Evolutionary conservation across 2,888 invertebrate species (phyloP).

Genomic region (Eristalis pertinax): DNA sequence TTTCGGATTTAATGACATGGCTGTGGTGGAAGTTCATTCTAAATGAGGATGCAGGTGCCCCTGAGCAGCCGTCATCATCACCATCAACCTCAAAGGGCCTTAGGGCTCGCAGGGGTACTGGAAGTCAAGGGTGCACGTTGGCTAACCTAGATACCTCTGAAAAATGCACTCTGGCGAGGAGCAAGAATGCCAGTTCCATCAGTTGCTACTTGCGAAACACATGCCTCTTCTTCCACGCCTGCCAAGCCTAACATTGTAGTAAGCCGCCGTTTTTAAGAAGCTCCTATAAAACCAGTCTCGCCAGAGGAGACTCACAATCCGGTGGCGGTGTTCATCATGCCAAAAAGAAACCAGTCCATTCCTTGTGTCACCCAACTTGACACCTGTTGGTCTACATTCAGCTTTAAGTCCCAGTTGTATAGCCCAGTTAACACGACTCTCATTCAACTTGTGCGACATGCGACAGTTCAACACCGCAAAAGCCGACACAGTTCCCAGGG

Average conservation of each 20-base stretch:
- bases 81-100: too few relatives aligned
- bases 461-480: background rate
- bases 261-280: too few relatives aligned
- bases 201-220: too few relatives aligned
- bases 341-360: background rate
- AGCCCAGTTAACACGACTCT: constrained; percentile 18
- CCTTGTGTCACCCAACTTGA: background rate
- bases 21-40: background rate
- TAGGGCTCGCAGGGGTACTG: too few relatives aligned
- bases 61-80: too few relatives aligned
- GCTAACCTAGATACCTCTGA: too few relatives aligned
- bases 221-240: too few relatives aligned
- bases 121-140: too few relatives aligned
- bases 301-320: background rate
- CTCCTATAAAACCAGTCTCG: background rate
- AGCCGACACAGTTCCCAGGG: constrained; percentile 35
- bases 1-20: background rate
- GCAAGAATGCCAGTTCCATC: too few relatives aligned
- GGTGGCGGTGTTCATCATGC: background rate
- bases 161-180: too few relatives aligned
- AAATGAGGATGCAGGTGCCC: background rate
- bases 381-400: background rate
- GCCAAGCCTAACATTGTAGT: too few relatives aligned
- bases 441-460: constrained; percentile 11
- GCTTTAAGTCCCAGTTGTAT: background rate